Base-by-base conservation (phyloP, 1,140 invertebrate genomes). In the Apis florea region DNA sequence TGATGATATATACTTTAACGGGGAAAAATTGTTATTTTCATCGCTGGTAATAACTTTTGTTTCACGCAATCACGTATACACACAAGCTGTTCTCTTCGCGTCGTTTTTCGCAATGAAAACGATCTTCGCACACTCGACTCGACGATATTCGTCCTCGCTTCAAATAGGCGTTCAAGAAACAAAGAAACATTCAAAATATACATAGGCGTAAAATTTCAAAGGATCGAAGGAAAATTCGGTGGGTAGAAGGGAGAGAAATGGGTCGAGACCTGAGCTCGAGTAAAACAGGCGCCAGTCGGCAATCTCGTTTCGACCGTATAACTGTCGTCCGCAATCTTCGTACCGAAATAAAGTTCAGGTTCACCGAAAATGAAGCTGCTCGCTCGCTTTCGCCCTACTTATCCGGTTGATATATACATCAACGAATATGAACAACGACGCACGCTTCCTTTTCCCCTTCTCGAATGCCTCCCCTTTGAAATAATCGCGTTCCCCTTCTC, bases 281-380 rank as follows among this genome's bases (percentile, higher is more conserved):
- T 67, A 58, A 79, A 79, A 63, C 19, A 53, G 31, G 47, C 24
- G 68, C 47, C 59, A n/a, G n/a, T 17, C 58, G 54, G 24, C 61
- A 75, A 66, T 72, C 54, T 69, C 68, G 59, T 79, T 71, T 83
- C 47, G 59, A 58, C 68, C 72, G 76, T 67, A 79, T 53, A 79
- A 83, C 53, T 79, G 47, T 83, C 76, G 81, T 59, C 53, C 64
- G 40, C 75, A 78, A 40, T 17, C 59, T 67, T 5, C 54, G 68
- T 47, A 49, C 8, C 6, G 47, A 75, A 79, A 79, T 79, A 71
- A 71, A 71, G 51, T 80, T 51, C 63, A 21, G 53, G 12, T 51
- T 67, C 63, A 17, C 17, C 17, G 63, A 67, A 54, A 74, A 67
- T 56, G 40, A 75, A 67, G 79, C 51, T 19, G 21, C 24, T 53